Percentiles rank a stretch among this genome's conserved stretches.
These are phyloP conservation scores for Graphium colonna DNA, from an alignment of 2,888 invertebrate species.

Conservation along the genomic window DNA sequence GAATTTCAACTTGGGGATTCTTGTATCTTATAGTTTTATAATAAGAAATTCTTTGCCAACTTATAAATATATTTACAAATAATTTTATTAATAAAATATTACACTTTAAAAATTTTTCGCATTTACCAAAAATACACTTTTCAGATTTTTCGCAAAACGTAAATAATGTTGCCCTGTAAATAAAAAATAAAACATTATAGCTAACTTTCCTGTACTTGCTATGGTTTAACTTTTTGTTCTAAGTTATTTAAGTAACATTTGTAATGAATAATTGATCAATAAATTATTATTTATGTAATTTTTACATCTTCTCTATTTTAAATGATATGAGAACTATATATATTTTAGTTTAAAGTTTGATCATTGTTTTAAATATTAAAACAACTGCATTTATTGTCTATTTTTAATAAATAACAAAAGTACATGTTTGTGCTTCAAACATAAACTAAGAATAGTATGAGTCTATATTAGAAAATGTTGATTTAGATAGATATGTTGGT, in stretches of 20 bases:
- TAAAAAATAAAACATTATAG: background rate
- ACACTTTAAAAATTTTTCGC: background rate
- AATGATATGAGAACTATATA: background rate
- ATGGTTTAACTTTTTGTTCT: background rate
- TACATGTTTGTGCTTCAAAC: slow-evolving; percentile 7
- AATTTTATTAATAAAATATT: background rate
- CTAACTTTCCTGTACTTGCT: background rate
- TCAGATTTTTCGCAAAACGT: background rate
- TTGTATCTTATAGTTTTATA: background rate
- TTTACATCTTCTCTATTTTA: background rate
- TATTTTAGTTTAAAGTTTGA: background rate
- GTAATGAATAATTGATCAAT: background rate
- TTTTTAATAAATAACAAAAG: slow-evolving; percentile 3
- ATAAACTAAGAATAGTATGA: background rate
- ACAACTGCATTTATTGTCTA: background rate
- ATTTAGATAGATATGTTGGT: slow-evolving; percentile 18
- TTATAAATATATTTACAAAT: background rate
- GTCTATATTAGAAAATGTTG: background rate
- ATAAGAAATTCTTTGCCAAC: background rate
- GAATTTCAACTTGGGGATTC: background rate
- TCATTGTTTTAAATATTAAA: background rate
- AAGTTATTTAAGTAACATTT: background rate
- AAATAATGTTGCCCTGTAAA: background rate
- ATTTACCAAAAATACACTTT: background rate
- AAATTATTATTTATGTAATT: background rate